Evolutionary conservation across 2,888 invertebrate species (phyloP).

Genomic region (Thereva nobilitata): DNA sequence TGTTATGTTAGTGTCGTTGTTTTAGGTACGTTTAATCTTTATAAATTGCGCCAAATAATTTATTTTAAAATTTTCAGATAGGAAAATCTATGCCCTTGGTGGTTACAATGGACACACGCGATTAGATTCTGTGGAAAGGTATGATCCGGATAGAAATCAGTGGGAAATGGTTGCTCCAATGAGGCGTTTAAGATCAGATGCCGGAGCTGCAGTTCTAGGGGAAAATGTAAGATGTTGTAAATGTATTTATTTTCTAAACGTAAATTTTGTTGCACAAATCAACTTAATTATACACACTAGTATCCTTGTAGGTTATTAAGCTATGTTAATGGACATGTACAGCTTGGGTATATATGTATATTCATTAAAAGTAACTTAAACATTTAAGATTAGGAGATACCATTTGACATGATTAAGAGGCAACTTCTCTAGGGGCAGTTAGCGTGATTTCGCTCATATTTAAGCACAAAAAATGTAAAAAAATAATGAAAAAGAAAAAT

Average conservation of each 20-base stretch:
- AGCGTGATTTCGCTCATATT: no score
- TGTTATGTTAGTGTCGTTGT: constrained; percentile 79
- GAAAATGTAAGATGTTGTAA: constrained; percentile 61
- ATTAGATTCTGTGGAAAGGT: constrained; percentile 77
- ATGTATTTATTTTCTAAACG: not conserved
- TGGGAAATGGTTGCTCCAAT: constrained; percentile 79
- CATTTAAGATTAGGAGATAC: no score
- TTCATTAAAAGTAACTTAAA: no score
- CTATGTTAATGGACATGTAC: no score
- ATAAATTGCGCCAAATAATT: not conserved
- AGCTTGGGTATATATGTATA: no score
- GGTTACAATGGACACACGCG: constrained; percentile 80
- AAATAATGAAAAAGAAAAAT: no score
- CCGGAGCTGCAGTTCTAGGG: constrained; percentile 71
- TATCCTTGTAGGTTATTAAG: not conserved
- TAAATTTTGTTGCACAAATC: no score
- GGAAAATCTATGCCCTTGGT: constrained; percentile 79
- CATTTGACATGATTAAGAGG: no score
- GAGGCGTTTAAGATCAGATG: constrained; percentile 77
- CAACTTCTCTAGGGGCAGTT: no score
- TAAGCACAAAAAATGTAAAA: no score
- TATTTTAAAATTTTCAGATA: constrained; percentile 57
- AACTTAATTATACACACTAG: not conserved
- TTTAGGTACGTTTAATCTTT: constrained; percentile 59
- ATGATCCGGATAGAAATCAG: constrained; percentile 74